A percentile compares a stretch with the other conserved stretches of the same genome.
phyloP scores from a whole-genome alignment of 2,888 invertebrate genomes.

The Drosophila dives region DNA sequence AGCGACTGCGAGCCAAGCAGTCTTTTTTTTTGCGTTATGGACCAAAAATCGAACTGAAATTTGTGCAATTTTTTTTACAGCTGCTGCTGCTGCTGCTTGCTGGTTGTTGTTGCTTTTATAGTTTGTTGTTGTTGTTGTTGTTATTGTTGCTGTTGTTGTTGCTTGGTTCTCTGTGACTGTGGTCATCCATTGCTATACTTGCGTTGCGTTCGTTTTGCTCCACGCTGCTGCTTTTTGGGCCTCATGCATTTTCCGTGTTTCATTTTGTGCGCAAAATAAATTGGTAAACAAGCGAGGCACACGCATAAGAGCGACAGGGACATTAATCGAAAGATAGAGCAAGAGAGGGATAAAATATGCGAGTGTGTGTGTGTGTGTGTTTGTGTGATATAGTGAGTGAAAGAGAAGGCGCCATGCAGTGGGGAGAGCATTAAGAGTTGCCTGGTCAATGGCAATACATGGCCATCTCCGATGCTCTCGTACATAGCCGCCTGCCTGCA shows the following conservation, averaged over 20 bases:
- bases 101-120: constrained; percentile 17
- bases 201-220: constrained; percentile 28
- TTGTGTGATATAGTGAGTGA: background rate
- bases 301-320: constrained; percentile 50
- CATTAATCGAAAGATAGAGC: constrained; percentile 14
- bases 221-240: constrained; percentile 49
- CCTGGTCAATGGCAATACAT: constrained; percentile 74
- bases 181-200: constrained; percentile 46
- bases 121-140: constrained; percentile 20
- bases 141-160: constrained; percentile 16
- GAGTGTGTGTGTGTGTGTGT: background rate
- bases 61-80: constrained; percentile 48
- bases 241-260: constrained; percentile 81
- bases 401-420: constrained; percentile 8
- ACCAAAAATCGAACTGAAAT: constrained; percentile 78
- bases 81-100: constrained; percentile 16
- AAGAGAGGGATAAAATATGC: constrained; percentile 3
- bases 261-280: constrained; percentile 81
- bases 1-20: constrained; percentile 44
- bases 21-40: constrained; percentile 59
- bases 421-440: constrained; percentile 28
- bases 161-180: constrained; percentile 32
- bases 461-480: constrained; percentile 61
- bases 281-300: constrained; percentile 75
- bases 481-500: constrained; percentile 53